Base-by-base conservation (phyloP, 2,888 invertebrate species). In the Megastigmus dorsalis region DNA sequence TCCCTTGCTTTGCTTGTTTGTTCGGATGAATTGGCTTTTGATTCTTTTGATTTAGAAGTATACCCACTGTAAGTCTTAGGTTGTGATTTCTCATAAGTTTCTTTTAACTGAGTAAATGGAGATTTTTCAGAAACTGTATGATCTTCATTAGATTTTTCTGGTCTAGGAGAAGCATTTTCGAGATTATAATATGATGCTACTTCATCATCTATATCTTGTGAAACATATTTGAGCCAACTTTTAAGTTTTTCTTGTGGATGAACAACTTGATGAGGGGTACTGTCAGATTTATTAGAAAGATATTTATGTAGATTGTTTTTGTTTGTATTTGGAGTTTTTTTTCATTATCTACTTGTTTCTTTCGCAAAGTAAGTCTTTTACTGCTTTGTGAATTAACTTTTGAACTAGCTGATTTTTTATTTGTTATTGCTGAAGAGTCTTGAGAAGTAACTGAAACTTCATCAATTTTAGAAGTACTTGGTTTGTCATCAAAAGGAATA, bases 241-340 rank as follows among this genome's bases (percentile, higher is more conserved):
- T 66, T 43, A 36, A 76, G 70, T 62, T 76, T 76, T 28, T 76
- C 70, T 3, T 62, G n/a, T n/a, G 67, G 26, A 13, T 48, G 28
- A 15, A 43, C 23, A 10, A 23, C 9, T 52, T 68, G 10, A 59
- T 76, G n/a, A 43, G 59, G 18, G 15, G 1, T n/a, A 57, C 0
- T 15, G 20, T 52, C 30, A 10, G 33, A 2, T 6, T 52, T 54
- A 33, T 18, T 60, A 15, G 45, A 20, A 28, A 69, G 50, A 73
- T 69, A 73, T 13, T 33, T 73, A 9, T 55, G 3, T 60, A 73
- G 54, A n/a, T 45, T 43, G 66, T 65, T 60, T 13, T n/a, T 13
- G 60, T 20, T 20, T 57, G 5, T 48, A 50, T 50, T 20, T 18
- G 15, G 1, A 0, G 30, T 23, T 54, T 70, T 45, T 10, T 2